Percentiles rank a stretch among this genome's conserved stretches.
These are phyloP conservation scores for Zenarchopterus dispar DNA, from an alignment of 2,797 vertebrate genomes.

Conservation along the genomic window DNA sequence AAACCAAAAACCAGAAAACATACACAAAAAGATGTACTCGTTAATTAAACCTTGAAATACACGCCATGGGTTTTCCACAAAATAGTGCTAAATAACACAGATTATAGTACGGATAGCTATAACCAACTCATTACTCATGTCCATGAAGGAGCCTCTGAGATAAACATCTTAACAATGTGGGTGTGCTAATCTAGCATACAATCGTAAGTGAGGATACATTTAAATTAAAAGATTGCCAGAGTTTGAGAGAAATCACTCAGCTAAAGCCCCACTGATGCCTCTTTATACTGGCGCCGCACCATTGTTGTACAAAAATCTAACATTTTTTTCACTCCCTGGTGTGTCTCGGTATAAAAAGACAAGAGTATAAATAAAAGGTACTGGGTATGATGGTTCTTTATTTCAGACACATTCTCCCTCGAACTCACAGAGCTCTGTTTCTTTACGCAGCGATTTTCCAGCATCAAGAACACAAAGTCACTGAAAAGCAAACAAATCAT, in stretches of 20 bases:
- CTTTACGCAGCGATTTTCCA: too few relatives aligned
- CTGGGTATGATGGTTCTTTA: too few relatives aligned
- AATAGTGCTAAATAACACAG: slow-evolving; percentile 58
- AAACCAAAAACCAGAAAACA: slow-evolving; percentile 52
- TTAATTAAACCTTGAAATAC: slow-evolving; percentile 55
- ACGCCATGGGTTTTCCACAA: slow-evolving; percentile 61
- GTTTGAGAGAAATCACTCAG: slow-evolving; percentile 15
- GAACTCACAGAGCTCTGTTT: too few relatives aligned
- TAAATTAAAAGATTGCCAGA: slow-evolving; percentile 25
- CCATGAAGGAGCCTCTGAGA: slow-evolving; percentile 45
- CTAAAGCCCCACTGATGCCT: neutral
- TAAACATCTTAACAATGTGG: slow-evolving; percentile 58
- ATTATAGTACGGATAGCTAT: slow-evolving; percentile 47
- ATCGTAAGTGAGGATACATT: slow-evolving; percentile 30
- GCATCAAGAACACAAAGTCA: slow-evolving; percentile 28
- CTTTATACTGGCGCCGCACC: too few relatives aligned
- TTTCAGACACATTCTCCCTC: too few relatives aligned
- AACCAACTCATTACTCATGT: slow-evolving; percentile 70
- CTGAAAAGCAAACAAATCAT: slow-evolving; percentile 52
- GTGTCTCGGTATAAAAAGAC: neutral
- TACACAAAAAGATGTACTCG: slow-evolving; percentile 60
- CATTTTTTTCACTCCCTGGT: too few relatives aligned
- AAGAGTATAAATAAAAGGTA: neutral
- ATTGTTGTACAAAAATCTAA: too few relatives aligned
- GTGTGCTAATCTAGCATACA: slow-evolving; percentile 31